A percentile compares a stretch with the other conserved stretches of the same genome.
Conservation (phyloP, 2,797 vertebrate genomes). For the Phrynocephalus vlangalii region DNA sequence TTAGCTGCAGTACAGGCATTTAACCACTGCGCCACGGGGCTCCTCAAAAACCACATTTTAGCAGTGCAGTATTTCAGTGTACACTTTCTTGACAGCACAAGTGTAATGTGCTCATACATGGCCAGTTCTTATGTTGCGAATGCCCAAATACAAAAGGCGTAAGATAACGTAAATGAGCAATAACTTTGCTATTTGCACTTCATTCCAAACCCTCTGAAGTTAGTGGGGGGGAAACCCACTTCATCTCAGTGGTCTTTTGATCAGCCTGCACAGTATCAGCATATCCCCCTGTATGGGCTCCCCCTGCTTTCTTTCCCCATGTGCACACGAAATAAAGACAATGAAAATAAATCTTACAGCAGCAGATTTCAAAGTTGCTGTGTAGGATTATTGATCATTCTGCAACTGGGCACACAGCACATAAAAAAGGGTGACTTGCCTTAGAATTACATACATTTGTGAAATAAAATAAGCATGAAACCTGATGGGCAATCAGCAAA, state of each 20-base stretch:
- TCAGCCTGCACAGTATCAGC: conserved; percentile 8
- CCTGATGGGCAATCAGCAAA: background rate
- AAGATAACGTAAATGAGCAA: conserved; percentile 16
- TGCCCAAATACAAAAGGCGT: conserved; percentile 15
- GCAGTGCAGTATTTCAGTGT: background rate
- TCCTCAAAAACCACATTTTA: conserved; percentile 7
- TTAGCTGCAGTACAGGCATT: no score
- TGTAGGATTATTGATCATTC: background rate
- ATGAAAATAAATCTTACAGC: conserved; percentile 14
- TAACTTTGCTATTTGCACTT: conserved; percentile 25
- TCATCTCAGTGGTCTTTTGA: conserved; percentile 16
- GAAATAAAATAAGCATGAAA: background rate
- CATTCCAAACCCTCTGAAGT: conserved; percentile 23
- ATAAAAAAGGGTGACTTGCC: background rate
- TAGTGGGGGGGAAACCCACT: conserved; percentile 3
- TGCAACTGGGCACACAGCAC: background rate
- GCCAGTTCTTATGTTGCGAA: conserved; percentile 4
- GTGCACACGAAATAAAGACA: background rate
- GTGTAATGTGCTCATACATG: conserved; percentile 13
- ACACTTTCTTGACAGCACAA: conserved; percentile 16
- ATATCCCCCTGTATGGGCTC: background rate
- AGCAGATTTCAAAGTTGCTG: background rate
- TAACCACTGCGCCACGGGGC: no score
- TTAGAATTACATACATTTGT: background rate
- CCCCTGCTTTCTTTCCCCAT: background rate